Evolutionary conservation across 2,888 invertebrate species (phyloP).

Genomic region (Phorcus lineatus): DNA sequence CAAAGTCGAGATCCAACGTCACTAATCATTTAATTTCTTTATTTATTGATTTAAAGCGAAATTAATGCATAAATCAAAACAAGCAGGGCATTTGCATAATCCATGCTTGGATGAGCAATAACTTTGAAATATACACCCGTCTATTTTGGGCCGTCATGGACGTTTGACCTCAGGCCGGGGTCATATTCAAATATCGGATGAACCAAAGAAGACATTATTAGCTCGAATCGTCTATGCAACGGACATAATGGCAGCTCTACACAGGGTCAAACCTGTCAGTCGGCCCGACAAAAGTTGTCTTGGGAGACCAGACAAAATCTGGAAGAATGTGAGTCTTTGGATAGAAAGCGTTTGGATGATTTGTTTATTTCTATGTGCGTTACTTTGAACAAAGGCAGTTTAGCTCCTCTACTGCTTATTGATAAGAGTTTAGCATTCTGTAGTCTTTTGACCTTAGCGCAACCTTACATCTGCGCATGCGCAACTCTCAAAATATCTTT

Average conservation of each 20-base stretch:
- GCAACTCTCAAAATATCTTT: background rate
- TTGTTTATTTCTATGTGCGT: background rate
- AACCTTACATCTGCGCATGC: background rate
- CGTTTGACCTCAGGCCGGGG: too few species aligned
- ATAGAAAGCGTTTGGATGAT: background rate
- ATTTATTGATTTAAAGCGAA: too few species aligned
- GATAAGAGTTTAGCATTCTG: background rate
- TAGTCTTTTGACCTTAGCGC: background rate
- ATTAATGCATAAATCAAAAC: too few species aligned
- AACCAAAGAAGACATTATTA: too few species aligned
- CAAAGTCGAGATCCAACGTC: too few species aligned
- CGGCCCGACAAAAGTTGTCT: background rate
- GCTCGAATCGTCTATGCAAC: too few species aligned
- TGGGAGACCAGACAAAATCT: background rate
- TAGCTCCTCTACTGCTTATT: background rate
- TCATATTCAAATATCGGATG: too few species aligned
- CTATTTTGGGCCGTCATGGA: too few species aligned
- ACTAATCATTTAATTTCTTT: too few species aligned
- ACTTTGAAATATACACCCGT: too few species aligned
- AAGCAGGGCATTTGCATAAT: too few species aligned
- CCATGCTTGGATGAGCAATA: too few species aligned
- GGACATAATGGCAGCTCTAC: background rate
- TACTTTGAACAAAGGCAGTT: background rate
- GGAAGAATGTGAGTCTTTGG: background rate
- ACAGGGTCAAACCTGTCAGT: background rate